Evolutionary conservation across 2,888 invertebrate genomes (phyloP), one percentile per base, ranked within the genome.

Genomic region (Amiota mariae): DNA sequence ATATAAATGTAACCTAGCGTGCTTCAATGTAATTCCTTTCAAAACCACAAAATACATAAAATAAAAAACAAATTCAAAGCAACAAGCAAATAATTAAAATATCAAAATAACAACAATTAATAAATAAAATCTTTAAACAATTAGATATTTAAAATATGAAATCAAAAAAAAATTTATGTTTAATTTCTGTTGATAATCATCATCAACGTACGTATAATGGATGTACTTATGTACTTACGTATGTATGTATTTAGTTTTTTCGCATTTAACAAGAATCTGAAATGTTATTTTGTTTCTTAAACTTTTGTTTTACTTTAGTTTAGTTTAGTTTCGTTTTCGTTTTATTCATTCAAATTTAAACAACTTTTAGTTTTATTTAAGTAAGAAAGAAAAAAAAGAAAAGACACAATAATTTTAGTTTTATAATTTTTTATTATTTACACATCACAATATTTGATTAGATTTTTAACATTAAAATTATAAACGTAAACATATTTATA

Each of bases 21-120:
- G 73, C 73, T 77, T 80, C 78, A 78, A 75, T 78, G 77, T 78
- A 73, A 77, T 77, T 77, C 73, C 78, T 79, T 74, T 64, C n/a
- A 61, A 71, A 59, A n/a, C 10, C 13, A 24, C 11, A 71, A 9
- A 18, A 18, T 8, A 61, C 11, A 71, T n/a, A 18, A 18, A 1
- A 61, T 18, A 72, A 72, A 56, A 72, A 72, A 64, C 1, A 56
- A 54, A 67, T 51, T 57, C 15, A 63, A 67, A 12, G 18, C 48
- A 18, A 49, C n/a, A 61, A 74, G 72, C 47, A 68, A 8, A n/a
- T n/a, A n/a, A 57, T n/a, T 51, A 13, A 54, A 76, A 64, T 72
- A 77, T 78, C 72, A 51, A 24, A 24, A 24, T 49, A n/a, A n/a
- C n/a, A n/a, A 13, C 47, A 24, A 24, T 61, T 36, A 36, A 36